Evolutionary conservation across 2,797 vertebrate genomes (phyloP).

Genomic region (Centroberyx gerrardi): DNA sequence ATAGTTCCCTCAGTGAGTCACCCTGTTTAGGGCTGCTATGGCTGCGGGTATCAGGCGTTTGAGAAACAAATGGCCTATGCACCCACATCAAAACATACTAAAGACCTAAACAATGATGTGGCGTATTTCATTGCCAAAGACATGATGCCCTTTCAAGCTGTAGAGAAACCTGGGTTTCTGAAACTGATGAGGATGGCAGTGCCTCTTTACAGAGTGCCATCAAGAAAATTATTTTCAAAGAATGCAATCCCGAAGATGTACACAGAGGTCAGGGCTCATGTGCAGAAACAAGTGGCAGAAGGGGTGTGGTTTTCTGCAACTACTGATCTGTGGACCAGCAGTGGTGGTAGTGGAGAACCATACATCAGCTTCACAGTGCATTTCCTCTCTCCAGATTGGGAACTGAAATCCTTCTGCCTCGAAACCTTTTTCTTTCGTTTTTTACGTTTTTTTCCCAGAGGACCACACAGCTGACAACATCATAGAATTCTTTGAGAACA

Average conservation of each 20-base stretch:
- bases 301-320: constrained; percentile 20
- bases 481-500: constrained; percentile 23
- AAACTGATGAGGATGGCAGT: constrained; percentile 18
- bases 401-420: constrained; percentile 15
- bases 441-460: constrained; percentile 27
- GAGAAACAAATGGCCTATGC: no score
- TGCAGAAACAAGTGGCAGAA: constrained; percentile 3
- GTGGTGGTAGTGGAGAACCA: constrained; percentile 16
- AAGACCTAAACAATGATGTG: constrained; percentile 14
- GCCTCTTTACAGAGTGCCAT: constrained; percentile 26
- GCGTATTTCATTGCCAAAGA: constrained; percentile 24
- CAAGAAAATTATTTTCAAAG: constrained; percentile 16
- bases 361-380: constrained; percentile 29
- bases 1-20: no score
- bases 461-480: constrained; percentile 18
- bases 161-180: constrained; percentile 21
- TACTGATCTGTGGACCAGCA: constrained; percentile 32
- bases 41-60: no score
- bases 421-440: no score
- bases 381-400: constrained; percentile 25
- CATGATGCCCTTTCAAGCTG: constrained; percentile 29
- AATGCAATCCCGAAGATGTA: constrained; percentile 19
- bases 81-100: constrained; percentile 1
- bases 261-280: constrained; percentile 12
- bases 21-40: no score